Evolutionary conservation across 2,888 invertebrate species (phyloP).

Genomic region (Andricus quercusramuli): DNA sequence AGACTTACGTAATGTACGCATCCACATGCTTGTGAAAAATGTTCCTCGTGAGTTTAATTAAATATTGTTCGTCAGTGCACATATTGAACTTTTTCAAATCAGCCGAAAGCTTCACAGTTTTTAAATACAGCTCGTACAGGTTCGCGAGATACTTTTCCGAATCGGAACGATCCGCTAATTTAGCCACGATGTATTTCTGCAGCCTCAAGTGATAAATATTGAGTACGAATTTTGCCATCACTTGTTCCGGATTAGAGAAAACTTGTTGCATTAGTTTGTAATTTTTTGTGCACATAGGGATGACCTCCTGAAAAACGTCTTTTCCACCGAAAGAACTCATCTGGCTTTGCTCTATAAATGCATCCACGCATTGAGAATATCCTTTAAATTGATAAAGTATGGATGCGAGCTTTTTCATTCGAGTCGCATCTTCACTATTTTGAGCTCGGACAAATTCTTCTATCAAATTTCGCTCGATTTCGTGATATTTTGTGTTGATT

Average conservation of each 20-base stretch:
- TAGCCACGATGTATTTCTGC: constrained; percentile 91
- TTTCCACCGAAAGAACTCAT: constrained; percentile 91
- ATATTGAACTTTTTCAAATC: constrained; percentile 88
- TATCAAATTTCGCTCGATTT: constrained; percentile 92
- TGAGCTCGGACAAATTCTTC: constrained; percentile 97
- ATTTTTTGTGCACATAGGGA: constrained; percentile 93
- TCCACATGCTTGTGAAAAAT: constrained; percentile 90
- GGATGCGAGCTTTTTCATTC: constrained; percentile 96
- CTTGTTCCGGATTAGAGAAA: constrained; percentile 96
- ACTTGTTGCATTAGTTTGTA: constrained; percentile 91
- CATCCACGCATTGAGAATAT: constrained; percentile 97
- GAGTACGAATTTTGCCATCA: constrained; percentile 98
- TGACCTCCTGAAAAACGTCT: constrained; percentile 94
- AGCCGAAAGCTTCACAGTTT: constrained; percentile 87
- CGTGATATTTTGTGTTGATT: constrained; percentile 93
- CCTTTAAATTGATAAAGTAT: constrained; percentile 97
- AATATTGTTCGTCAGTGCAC: constrained; percentile 88
- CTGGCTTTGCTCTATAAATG: constrained; percentile 98
- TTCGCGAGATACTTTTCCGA: constrained; percentile 93
- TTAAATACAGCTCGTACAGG: constrained; percentile 93
- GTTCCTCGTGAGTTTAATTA: constrained; percentile 88
- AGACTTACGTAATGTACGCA: constrained; percentile 85
- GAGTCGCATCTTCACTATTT: constrained; percentile 88
- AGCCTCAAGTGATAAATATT: constrained; percentile 96
- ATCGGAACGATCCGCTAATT: constrained; percentile 89